Evolutionary conservation across 2,113 vertebrate species (phyloP).

Genomic region (Coreoperca whiteheadi): DNA sequence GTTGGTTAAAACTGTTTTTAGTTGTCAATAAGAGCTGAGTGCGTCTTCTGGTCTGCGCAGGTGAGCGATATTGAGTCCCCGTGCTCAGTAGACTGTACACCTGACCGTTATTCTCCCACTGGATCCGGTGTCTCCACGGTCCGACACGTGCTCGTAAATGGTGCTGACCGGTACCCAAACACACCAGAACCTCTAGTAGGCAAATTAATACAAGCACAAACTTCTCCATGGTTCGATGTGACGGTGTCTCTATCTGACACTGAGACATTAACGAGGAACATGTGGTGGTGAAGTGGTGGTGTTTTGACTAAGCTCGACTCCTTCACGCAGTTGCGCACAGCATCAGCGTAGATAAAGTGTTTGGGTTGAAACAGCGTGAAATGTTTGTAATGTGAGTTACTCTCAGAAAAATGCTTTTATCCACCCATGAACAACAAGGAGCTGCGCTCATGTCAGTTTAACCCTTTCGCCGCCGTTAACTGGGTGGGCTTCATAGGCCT

Average conservation of each 20-base stretch:
- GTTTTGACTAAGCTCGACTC: constrained; percentile 30
- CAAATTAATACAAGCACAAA: constrained; percentile 16
- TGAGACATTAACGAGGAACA: constrained; percentile 23
- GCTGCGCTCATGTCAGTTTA: not conserved
- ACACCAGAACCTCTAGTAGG: constrained; percentile 55
- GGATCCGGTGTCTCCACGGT: constrained; percentile 79
- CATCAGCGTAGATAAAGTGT: constrained; percentile 22
- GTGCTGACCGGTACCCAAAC: constrained; percentile 69
- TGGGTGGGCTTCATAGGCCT: not conserved
- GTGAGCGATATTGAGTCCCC: constrained; percentile 76
- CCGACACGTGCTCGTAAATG: constrained; percentile 43
- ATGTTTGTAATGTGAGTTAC: constrained; percentile 14
- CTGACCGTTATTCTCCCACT: constrained; percentile 83
- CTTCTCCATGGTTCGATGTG: constrained; percentile 62
- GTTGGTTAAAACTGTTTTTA: constrained; percentile 23
- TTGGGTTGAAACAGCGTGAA: not conserved
- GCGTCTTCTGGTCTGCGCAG: constrained; percentile 53
- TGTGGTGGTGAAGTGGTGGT: constrained; percentile 30
- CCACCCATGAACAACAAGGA: not conserved
- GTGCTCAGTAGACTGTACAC: constrained; percentile 82
- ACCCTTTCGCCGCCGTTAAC: not conserved
- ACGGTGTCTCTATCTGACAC: not conserved
- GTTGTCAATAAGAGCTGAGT: constrained; percentile 67
- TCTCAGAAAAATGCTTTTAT: constrained; percentile 8
- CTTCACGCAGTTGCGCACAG: constrained; percentile 57